A percentile compares a stretch with the other conserved stretches of the same genome.
Evolutionary conservation across 53 echinoderm and acorn worm genomes (phyloP).

Genomic region (Temnopleurus reevesii): DNA sequence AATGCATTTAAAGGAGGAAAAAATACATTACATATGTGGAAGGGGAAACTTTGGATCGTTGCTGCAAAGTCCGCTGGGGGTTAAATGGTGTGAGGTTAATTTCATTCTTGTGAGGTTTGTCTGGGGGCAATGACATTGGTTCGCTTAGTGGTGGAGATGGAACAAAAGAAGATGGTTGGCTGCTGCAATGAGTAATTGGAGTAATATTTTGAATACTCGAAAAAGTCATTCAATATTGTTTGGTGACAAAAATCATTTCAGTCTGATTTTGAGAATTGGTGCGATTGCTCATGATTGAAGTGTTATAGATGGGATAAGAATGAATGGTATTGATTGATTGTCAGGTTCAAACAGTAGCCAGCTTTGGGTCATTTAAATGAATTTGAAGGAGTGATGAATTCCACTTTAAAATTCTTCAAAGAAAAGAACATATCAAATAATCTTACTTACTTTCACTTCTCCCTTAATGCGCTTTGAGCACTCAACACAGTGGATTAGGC

Average conservation of each 20-base stretch:
- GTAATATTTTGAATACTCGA: neutral
- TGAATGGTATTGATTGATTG: too few species aligned
- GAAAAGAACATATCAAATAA: too few species aligned
- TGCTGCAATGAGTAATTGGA: neutral
- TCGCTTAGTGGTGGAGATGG: neutral
- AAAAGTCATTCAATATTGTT: neutral
- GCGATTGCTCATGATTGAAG: too few species aligned
- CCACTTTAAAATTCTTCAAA: too few species aligned
- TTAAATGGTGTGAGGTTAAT: neutral
- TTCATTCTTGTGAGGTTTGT: neutral
- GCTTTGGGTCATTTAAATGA: too few species aligned
- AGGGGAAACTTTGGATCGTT: slow-evolving; percentile 1
- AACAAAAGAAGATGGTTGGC: neutral
- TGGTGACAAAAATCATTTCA: neutral
- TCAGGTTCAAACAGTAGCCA: too few species aligned
- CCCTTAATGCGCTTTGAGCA: too few species aligned
- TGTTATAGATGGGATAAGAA: too few species aligned
- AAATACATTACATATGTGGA: slow-evolving; percentile 23
- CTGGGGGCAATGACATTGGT: neutral
- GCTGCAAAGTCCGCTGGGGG: neutral
- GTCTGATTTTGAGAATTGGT: neutral
- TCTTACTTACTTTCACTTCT: too few species aligned
- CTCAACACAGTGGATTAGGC: too few species aligned
- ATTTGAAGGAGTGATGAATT: neutral
- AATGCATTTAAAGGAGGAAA: slow-evolving; percentile 35